Evolutionary conservation across 2,113 vertebrate genomes (phyloP).

Genomic region (Myrmecobius fasciatus): DNA sequence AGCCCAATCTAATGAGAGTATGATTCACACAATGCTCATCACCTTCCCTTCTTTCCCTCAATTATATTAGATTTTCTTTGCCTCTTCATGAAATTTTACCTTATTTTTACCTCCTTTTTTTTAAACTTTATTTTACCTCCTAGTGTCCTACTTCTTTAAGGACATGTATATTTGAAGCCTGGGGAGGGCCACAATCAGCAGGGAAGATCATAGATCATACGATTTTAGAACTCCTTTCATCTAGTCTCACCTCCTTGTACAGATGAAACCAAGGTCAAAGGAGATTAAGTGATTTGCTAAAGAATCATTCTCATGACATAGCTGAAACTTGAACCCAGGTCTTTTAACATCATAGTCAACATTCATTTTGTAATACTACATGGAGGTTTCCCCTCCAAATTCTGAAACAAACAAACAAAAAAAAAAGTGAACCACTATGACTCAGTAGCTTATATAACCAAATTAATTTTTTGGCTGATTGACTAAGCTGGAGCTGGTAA

Average conservation of each 20-base stretch:
- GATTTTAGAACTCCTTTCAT: neutral
- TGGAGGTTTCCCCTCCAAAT: neutral
- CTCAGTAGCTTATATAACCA: neutral
- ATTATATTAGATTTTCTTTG: too few relatives aligned
- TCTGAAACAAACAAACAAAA: neutral
- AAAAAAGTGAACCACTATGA: neutral
- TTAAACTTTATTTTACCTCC: too few relatives aligned
- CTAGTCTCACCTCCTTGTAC: neutral
- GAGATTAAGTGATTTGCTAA: neutral
- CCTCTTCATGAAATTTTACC: too few relatives aligned
- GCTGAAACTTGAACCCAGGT: neutral
- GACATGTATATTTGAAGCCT: neutral
- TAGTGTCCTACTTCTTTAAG: neutral
- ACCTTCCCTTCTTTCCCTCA: too few relatives aligned
- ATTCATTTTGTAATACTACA: neutral
- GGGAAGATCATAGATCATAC: neutral
- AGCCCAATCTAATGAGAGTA: too few relatives aligned
- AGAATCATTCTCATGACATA: neutral
- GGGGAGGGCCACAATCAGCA: neutral
- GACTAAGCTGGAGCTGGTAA: neutral
- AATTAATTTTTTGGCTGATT: neutral
- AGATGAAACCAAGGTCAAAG: neutral
- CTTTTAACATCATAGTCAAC: neutral
- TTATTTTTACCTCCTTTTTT: too few relatives aligned
- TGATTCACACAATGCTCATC: too few relatives aligned